Evolutionary conservation across 1,140 invertebrate genomes (phyloP).

Genomic region (Mycetomoellerius zeteki): DNA sequence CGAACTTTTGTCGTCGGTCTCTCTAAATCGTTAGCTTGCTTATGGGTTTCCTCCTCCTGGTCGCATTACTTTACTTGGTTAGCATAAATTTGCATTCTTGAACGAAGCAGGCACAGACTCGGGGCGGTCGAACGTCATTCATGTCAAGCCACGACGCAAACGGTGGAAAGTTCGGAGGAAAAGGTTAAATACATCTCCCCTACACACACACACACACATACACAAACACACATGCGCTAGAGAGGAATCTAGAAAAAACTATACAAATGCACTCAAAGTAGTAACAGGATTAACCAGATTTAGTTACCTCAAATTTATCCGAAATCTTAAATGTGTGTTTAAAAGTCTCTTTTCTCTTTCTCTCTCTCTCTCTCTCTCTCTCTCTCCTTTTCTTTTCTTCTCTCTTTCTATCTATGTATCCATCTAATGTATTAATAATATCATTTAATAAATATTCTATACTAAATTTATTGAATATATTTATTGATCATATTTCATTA

Average conservation of each 20-base stretch:
- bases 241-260: slow-evolving; percentile 35
- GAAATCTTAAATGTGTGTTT: neutral
- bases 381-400: neutral
- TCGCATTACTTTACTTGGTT: slow-evolving; percentile 68
- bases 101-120: slow-evolving; percentile 46
- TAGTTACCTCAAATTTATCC: neutral
- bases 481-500: neutral
- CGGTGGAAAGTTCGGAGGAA: slow-evolving; percentile 43
- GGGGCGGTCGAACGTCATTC: slow-evolving; percentile 45
- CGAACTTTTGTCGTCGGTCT: slow-evolving; percentile 63
- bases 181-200: neutral
- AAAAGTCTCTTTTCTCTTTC: neutral
- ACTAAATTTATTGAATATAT: neutral
- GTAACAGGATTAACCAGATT: slow-evolving; percentile 15
- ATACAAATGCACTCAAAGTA: neutral
- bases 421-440: neutral
- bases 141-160: slow-evolving; percentile 34
- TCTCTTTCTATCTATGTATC: neutral
- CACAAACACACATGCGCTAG: too few relatives aligned
- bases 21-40: slow-evolving; percentile 66
- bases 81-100: slow-evolving; percentile 74
- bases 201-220: neutral
- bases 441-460: neutral
- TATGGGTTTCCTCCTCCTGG: slow-evolving; percentile 19
- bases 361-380: neutral